These are phyloP conservation scores for Drosophila meridiana DNA, from an alignment of 2,888 invertebrate genomes.

Conservation along the genomic window DNA sequence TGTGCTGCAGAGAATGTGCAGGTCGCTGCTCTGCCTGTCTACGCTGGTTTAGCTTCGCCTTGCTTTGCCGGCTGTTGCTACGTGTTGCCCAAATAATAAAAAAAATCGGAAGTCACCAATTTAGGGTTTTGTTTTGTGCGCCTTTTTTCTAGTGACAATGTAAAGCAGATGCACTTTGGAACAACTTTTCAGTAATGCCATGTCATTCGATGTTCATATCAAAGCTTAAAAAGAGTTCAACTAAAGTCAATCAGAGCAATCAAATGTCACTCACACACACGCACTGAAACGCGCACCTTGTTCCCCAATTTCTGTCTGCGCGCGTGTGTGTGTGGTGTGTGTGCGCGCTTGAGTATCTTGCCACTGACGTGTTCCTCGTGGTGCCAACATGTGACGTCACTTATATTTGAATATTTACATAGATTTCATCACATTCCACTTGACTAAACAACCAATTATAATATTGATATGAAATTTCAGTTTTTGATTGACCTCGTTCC, in stretches of 20 bases:
- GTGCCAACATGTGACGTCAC: constrained; percentile 49
- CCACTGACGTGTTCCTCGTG: constrained; percentile 62
- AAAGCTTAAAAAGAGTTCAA: constrained; percentile 30
- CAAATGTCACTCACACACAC: constrained; percentile 21
- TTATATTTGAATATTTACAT: constrained; percentile 8
- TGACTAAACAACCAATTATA: constrained; percentile 20
- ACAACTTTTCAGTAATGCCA: constrained; percentile 10
- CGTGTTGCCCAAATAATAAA: constrained; percentile 42
- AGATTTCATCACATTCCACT: constrained; percentile 32
- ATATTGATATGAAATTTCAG: constrained; percentile 5
- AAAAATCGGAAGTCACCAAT: constrained; percentile 42
- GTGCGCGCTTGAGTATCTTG: constrained; percentile 10
- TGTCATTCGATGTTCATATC: constrained; percentile 20
- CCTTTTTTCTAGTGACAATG: constrained; percentile 9
- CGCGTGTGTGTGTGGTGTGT: background rate
- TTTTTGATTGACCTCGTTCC: constrained; percentile 13
- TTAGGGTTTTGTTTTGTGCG: constrained; percentile 12
- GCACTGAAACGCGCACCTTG: constrained; percentile 32
- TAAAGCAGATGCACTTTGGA: constrained; percentile 41
- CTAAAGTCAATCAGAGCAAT: constrained; percentile 35
- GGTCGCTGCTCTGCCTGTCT: constrained; percentile 15
- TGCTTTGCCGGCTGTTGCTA: constrained; percentile 37
- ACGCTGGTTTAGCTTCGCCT: background rate
- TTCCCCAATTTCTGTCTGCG: constrained; percentile 17
- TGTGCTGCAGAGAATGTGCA: constrained; percentile 25